Base-by-base conservation (phyloP, 2,113 vertebrate genomes). In the Pituophis catenifer region DNA sequence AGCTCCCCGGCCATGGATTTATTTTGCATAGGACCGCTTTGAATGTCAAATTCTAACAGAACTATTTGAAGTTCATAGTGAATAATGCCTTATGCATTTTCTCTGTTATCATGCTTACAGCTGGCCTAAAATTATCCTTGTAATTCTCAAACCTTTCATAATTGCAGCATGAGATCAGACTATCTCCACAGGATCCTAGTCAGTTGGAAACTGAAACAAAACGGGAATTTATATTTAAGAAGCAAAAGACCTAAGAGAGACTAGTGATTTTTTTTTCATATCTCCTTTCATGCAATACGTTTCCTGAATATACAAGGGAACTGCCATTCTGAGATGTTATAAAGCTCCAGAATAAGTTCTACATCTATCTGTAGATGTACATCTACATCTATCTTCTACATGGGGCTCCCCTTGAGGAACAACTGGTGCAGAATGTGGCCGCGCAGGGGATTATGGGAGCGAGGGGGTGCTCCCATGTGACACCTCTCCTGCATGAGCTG, bases 101-200 rank as follows among this genome's bases (percentile, higher is more conserved):
- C 90, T 97, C 95, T 95, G 94, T 86, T 92, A 95, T 94, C 91
- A 81, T 85, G 89, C 95, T 95, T 97, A 96, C 81, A 0, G n/a
- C 48, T 62, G 94, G 91, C 48, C 89, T 96, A 94, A 94, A 96
- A 96, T 95, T 91, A 95, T 95, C 93, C 65, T 90, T 0, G 6
- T 90, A 70, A 70, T 94, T 96, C 86, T 95, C 91, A 59, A 92
- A 91, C 88, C 93, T 95, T 97, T 97, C 94, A 93, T 96, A 96
- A 91, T 92, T 91, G 95, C 86, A 38, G 3, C 93, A 93, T 95
- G 91, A 94, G 89, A 92, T 91, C 93, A 88, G 54, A 62, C 94
- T 86, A 86, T 12, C 95, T 0, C 88, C 94, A 54, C 81, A 92
- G 92, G 94, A 94, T 92, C 92, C 10, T 52, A 89, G 92, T 10